Percentiles rank a stretch among this genome's conserved stretches.
phyloP scores from a whole-genome alignment of 2,113 vertebrate species.

The Burhinus oedicnemus region DNA sequence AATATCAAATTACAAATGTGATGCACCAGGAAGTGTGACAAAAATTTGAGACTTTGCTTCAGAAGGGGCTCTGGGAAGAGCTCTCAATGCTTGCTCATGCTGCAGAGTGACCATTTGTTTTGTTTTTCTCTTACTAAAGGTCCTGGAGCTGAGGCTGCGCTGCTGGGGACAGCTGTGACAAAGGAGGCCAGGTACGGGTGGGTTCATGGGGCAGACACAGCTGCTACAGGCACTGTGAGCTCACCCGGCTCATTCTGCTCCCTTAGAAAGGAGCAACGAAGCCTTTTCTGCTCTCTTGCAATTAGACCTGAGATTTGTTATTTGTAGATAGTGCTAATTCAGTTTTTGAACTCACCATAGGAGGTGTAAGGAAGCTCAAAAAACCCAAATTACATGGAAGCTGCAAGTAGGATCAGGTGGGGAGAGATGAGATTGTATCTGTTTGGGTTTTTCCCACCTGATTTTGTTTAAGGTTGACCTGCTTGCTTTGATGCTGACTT shows the following conservation, averaged over 20 bases:
- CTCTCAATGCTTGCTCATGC: fast-evolving
- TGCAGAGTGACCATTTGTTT: fast-evolving
- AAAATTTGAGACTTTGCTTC: background rate
- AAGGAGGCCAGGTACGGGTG: background rate
- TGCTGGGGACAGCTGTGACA: fast-evolving
- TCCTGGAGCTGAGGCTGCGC: fast-evolving
- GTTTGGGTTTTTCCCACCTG: background rate
- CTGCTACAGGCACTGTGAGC: background rate
- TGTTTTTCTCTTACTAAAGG: background rate
- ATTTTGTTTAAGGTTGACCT: background rate
- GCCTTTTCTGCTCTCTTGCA: background rate
- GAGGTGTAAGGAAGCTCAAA: background rate
- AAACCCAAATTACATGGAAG: background rate
- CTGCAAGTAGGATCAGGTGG: background rate
- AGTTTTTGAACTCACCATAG: background rate
- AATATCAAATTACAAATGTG: background rate
- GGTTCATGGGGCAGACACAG: background rate
- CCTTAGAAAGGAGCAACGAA: background rate
- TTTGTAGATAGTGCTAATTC: background rate
- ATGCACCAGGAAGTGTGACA: fast-evolving
- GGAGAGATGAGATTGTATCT: background rate
- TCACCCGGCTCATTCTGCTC: background rate
- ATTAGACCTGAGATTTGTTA: background rate
- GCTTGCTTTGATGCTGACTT: background rate
- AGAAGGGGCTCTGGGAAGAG: background rate